These are phyloP conservation scores for Protomyctophum bolini DNA, from an alignment of 2,113 vertebrate genomes.

Conservation along the genomic window DNA sequence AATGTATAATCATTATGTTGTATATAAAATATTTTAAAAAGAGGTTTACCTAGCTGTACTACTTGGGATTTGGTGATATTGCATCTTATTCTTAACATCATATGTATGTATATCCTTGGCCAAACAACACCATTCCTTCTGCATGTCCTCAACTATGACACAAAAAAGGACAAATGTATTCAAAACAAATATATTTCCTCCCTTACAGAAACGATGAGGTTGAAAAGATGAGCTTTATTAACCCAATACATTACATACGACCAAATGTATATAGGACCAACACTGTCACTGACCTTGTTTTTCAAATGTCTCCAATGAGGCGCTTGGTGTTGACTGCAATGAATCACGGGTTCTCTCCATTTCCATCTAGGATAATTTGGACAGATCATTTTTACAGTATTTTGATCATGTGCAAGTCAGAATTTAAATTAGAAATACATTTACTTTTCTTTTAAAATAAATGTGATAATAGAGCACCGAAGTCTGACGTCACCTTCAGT, in stretches of 20 bases:
- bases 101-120: slow-evolving; percentile 53
- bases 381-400: slow-evolving; percentile 1
- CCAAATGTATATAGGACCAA: not conserved
- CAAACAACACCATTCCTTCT: slow-evolving; percentile 62
- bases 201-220: not conserved
- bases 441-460: too few relatives aligned
- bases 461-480: too few relatives aligned
- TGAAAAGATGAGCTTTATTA: not conserved
- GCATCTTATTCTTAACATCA: slow-evolving; percentile 34
- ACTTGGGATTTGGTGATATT: slow-evolving; percentile 5
- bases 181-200: not conserved
- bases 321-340: slow-evolving; percentile 55
- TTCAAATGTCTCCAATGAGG: slow-evolving; percentile 69
- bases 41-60: slow-evolving; percentile 57
- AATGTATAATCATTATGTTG: not conserved
- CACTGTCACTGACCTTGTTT: slow-evolving; percentile 66
- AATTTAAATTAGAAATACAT: too few relatives aligned
- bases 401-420: not conserved
- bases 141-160: slow-evolving; percentile 64
- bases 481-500: too few relatives aligned
- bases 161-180: not conserved
- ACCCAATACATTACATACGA: not conserved
- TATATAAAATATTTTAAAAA: not conserved
- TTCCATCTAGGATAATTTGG: slow-evolving; percentile 57
- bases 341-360: slow-evolving; percentile 68